Base-by-base conservation (phyloP, 2,888 invertebrate genomes). In the Leucophenga montana region DNA sequence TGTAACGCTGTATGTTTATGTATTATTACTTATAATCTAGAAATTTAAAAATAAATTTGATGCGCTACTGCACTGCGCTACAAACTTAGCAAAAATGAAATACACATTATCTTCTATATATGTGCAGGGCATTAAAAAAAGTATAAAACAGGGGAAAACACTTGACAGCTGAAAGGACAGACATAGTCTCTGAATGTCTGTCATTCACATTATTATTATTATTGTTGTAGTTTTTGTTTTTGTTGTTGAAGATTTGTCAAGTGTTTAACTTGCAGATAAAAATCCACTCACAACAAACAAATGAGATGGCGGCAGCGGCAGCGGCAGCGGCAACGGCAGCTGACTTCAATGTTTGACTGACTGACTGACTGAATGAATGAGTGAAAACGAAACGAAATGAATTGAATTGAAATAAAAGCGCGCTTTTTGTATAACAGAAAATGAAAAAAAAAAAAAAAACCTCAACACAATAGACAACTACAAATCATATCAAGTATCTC, bases 241-340 rank as follows among this genome's bases (percentile, higher is more conserved):
- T 64, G 71, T 71, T 72, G 68, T 69, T 67, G 46, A 67, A 73
- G 73, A 73, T 72, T 71, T 73, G 73, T 65, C 61, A 66, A 66
- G 67, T 68, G 68, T 66, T 71, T 66, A 57, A 31, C 57, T 66
- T 44, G 16, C 44, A 31, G 67, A 33, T 67, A 70, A 56, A 68
- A 68, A 56, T 48, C 13, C 14, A 48, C 48, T 13, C 48, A 48
- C 48, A 48, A 48, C 48, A 48, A 48, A 48, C 48, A 48, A 13
- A 48, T 6, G 4, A 33, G 8, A 33, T n/a, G n/a, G n/a, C n/a
- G n/a, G n/a, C n/a, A n/a, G n/a, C n/a, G n/a, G n/a, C n/a, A n/a
- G n/a, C n/a, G n/a, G n/a, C n/a, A n/a, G n/a, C n/a, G n/a, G n/a
- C n/a, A n/a, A n/a, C n/a, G 13, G 48, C 48, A 16, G 16, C 14